phyloP scores from a whole-genome alignment of 2,797 vertebrate species.

The Oophaga sylvatica region DNA sequence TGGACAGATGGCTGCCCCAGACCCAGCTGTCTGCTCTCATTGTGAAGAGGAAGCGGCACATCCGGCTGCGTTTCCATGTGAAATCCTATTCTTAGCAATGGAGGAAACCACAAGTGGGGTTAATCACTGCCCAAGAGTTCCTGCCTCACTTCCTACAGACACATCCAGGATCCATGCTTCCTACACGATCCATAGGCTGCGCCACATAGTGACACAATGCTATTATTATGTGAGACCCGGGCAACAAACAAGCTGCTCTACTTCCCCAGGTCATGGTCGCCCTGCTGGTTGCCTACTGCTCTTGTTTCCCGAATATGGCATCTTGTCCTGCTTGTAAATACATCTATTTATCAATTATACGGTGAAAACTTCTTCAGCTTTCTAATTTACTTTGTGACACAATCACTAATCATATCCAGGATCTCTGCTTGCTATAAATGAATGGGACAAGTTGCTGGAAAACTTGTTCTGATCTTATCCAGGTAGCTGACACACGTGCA shows the following conservation, averaged over 20 bases:
- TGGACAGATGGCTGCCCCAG: constrained; percentile 54
- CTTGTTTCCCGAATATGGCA: neutral
- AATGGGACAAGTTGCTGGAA: too few relatives aligned
- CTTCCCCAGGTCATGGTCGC: neutral
- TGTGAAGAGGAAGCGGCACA: constrained; percentile 77
- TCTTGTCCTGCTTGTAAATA: neutral
- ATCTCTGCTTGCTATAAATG: too few relatives aligned
- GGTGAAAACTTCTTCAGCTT: too few relatives aligned
- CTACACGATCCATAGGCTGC: constrained; percentile 8
- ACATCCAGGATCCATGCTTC: constrained; percentile 22
- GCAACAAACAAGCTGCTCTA: neutral
- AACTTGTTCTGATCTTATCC: too few relatives aligned
- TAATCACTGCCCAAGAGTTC: constrained; percentile 1
- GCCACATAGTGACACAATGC: constrained; percentile 6
- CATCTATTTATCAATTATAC: too few relatives aligned
- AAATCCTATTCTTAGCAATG: constrained; percentile 81
- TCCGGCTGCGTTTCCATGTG: constrained; percentile 79
- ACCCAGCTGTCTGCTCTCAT: constrained; percentile 77
- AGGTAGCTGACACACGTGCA: too few relatives aligned
- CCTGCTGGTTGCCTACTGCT: neutral
- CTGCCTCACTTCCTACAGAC: constrained; percentile 23
- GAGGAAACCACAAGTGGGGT: constrained; percentile 24
- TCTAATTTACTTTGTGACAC: too few relatives aligned
- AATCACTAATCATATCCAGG: too few relatives aligned
- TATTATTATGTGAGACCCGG: neutral